A percentile compares a stretch with the other conserved stretches of the same genome.
Conservation (phyloP, 2,797 vertebrate species). For the Saxicola maurus region DNA sequence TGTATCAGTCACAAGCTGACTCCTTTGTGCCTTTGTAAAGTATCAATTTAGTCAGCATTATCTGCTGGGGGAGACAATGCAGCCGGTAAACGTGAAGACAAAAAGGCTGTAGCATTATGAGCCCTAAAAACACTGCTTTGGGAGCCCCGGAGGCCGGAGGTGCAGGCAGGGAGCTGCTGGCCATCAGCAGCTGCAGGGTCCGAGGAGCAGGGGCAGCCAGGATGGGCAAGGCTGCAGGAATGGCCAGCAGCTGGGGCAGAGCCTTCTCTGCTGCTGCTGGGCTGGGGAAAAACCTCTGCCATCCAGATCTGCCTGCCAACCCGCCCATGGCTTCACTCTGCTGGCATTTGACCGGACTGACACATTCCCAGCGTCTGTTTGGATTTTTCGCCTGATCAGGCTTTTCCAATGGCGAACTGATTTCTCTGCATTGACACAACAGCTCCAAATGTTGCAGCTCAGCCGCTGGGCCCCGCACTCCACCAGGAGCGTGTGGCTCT, state of each 20-base stretch:
- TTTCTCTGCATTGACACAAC: background rate
- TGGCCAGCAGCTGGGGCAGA: background rate
- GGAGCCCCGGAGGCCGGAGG: background rate
- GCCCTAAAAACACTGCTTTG: background rate
- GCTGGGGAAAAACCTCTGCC: background rate
- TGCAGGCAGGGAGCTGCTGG: background rate
- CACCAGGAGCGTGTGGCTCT: background rate
- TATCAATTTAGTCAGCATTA: constrained; percentile 58
- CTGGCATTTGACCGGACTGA: background rate
- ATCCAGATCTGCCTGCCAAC: background rate
- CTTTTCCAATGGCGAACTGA: background rate
- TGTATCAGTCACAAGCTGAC: constrained; percentile 62
- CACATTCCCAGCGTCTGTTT: background rate
- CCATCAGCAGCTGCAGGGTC: background rate
- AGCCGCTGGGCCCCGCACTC: rapidly evolving
- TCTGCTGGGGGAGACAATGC: constrained; percentile 26
- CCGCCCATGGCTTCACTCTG: background rate
- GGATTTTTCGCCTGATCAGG: background rate
- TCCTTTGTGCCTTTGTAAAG: constrained; percentile 61
- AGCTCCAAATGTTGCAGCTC: background rate
- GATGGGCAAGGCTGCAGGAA: rapidly evolving
- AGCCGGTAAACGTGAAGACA: background rate
- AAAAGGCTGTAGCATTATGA: background rate
- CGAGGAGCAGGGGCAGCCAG: background rate
- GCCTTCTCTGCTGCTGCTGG: background rate